phyloP scores from a whole-genome alignment of 2,797 vertebrate genomes.

The Melanotaenia boesemani region DNA sequence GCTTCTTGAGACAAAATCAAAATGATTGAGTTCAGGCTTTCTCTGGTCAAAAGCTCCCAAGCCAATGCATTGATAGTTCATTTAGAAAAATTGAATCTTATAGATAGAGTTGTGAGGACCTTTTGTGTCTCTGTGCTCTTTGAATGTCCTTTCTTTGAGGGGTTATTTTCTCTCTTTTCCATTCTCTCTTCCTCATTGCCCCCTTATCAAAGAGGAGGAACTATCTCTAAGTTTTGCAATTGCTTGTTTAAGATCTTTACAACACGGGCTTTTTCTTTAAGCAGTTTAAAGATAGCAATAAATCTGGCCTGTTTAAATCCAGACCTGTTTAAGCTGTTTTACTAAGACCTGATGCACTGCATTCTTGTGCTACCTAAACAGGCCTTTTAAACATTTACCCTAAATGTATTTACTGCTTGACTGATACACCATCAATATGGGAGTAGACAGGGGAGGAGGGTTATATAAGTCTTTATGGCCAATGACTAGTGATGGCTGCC shows the following conservation, averaged over 20 bases:
- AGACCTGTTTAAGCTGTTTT: constrained; percentile 72
- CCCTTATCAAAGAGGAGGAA: constrained; percentile 55
- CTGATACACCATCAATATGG: constrained; percentile 68
- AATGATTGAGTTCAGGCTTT: constrained; percentile 62
- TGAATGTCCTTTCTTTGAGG: constrained; percentile 34
- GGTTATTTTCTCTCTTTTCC: constrained; percentile 24
- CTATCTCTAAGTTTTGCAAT: constrained; percentile 63
- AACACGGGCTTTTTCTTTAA: constrained; percentile 66
- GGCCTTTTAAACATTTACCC: constrained; percentile 80
- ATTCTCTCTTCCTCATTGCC: constrained; percentile 20
- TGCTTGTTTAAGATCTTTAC: constrained; percentile 74
- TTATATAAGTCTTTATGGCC: constrained; percentile 71
- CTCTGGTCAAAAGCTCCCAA: constrained; percentile 47
- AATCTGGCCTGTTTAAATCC: constrained; percentile 76
- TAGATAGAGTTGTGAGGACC: constrained; percentile 44
- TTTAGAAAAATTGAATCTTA: constrained; percentile 62
- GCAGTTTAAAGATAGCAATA: constrained; percentile 76
- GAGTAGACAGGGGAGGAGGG: constrained; percentile 58
- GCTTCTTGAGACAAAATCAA: constrained; percentile 60
- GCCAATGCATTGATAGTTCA: constrained; percentile 60
- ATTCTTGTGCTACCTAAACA: constrained; percentile 76
- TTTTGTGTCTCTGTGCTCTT: constrained; percentile 36
- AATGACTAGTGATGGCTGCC: constrained; percentile 51
- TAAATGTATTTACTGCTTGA: constrained; percentile 79
- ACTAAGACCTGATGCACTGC: constrained; percentile 74